These are phyloP conservation scores for Syngnathus scovelli DNA, from an alignment of 2,113 vertebrate genomes.

Conservation along the genomic window DNA sequence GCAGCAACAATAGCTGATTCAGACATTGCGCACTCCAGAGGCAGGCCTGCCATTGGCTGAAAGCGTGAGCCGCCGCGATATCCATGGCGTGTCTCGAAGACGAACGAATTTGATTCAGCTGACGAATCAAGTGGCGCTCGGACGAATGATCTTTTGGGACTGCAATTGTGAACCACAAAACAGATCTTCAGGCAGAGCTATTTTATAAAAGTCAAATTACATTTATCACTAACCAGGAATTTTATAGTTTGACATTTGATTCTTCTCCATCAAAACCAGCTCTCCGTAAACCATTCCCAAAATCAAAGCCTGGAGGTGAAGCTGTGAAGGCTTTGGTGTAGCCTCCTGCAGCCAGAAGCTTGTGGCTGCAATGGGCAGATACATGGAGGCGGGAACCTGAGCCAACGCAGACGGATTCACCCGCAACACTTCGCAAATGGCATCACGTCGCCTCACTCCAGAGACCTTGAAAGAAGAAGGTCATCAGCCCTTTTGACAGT, in stretches of 20 bases:
- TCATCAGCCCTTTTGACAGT: background rate
- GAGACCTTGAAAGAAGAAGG: conserved; percentile 28
- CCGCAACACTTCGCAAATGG: conserved; percentile 58
- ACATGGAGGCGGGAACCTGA: conserved; percentile 47
- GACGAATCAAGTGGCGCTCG: conserved; percentile 31
- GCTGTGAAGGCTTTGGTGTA: conserved; percentile 42
- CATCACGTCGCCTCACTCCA: conserved; percentile 29
- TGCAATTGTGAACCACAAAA: conserved; percentile 7
- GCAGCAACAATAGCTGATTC: conserved; percentile 81
- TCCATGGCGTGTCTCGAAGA: conserved; percentile 60
- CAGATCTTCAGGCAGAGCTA: background rate
- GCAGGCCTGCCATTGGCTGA: conserved; percentile 93
- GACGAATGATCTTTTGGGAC: conserved; percentile 37
- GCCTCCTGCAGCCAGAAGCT: conserved; percentile 63
- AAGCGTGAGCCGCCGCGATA: conserved; percentile 74
- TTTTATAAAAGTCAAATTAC: background rate
- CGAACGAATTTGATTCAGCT: conserved; percentile 52
- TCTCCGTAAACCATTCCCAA: conserved; percentile 67
- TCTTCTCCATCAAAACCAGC: conserved; percentile 37
- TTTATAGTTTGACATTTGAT: conserved; percentile 16
- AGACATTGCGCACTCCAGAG: conserved; percentile 81
- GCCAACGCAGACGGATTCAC: conserved; percentile 45
- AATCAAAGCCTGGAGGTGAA: conserved; percentile 56
- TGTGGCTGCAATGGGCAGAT: conserved; percentile 59
- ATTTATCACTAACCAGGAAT: conserved; percentile 27